A percentile compares a stretch with the other conserved stretches of the same genome.
phyloP scores from a whole-genome alignment of 1,140 invertebrate genomes.

The Magallana angulata region DNA sequence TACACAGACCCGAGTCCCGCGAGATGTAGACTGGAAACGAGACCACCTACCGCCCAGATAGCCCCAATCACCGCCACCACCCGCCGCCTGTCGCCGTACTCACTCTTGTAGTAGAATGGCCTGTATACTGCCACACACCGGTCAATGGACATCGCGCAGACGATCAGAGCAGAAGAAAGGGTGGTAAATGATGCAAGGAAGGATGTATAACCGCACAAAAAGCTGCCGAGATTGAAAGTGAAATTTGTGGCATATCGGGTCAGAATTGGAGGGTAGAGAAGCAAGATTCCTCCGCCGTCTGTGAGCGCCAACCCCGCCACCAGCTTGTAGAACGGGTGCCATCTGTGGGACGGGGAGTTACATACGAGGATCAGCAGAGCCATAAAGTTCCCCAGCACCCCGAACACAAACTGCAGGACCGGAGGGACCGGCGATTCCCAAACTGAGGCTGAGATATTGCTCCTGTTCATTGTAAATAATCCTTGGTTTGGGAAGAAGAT shows the following conservation, averaged over 20 bases:
- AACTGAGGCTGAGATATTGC: not conserved
- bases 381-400: slow-evolving; percentile 65
- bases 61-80: slow-evolving; percentile 62
- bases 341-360: slow-evolving; percentile 62
- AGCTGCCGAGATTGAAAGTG: slow-evolving; percentile 65
- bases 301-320: slow-evolving; percentile 68
- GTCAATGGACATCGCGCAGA: slow-evolving; percentile 78
- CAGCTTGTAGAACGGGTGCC: slow-evolving; percentile 68
- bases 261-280: slow-evolving; percentile 68
- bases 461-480: not conserved
- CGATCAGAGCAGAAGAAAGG: slow-evolving; percentile 67
- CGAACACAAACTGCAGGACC: slow-evolving; percentile 57
- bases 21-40: slow-evolving; percentile 76
- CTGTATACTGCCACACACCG: slow-evolving; percentile 76
- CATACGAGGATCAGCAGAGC: slow-evolving; percentile 63
- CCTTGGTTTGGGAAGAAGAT: too few species aligned
- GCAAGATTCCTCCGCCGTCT: slow-evolving; percentile 69
- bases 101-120: slow-evolving; percentile 75
- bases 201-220: slow-evolving; percentile 59
- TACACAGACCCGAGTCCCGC: slow-evolving; percentile 73
- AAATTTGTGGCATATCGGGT: slow-evolving; percentile 64
- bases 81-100: slow-evolving; percentile 57
- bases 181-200: not conserved
- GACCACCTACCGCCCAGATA: slow-evolving; percentile 69
- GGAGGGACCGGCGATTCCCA: slow-evolving; percentile 11